Conservation (phyloP, 2,113 vertebrate species). For the Chinchilla lanigera region DNA sequence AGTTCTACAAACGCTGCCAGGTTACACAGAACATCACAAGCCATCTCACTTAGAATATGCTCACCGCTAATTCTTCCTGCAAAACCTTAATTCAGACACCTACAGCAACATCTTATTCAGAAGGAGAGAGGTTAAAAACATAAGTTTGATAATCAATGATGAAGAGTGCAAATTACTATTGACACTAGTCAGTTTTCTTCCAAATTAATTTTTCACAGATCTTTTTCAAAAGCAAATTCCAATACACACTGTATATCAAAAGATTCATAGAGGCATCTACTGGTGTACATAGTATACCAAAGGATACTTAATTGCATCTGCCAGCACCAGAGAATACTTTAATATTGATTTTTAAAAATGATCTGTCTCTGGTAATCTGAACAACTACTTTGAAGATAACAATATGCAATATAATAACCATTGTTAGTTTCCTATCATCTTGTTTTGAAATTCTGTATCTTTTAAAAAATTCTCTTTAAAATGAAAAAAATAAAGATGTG, state of each 20-base stretch:
- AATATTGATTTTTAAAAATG: not conserved
- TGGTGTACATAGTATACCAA: not conserved
- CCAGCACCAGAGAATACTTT: not conserved
- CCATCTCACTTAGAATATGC: not conserved
- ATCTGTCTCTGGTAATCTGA: not conserved
- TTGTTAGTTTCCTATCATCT: too few relatives aligned
- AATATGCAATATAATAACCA: too few relatives aligned
- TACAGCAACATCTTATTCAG: not conserved
- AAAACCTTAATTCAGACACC: not conserved
- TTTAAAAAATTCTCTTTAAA: too few relatives aligned
- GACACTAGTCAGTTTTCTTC: slow-evolving; percentile 8
- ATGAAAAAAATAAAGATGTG: not conserved
- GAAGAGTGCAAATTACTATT: not conserved
- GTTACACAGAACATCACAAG: not conserved
- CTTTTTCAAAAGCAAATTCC: not conserved
- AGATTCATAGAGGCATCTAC: not conserved
- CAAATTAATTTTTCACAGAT: slow-evolving; percentile 17
- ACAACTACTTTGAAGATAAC: too few relatives aligned
- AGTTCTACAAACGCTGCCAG: not conserved
- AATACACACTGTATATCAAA: not conserved
- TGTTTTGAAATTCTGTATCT: too few relatives aligned
- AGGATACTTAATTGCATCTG: not conserved
- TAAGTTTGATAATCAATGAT: not conserved
- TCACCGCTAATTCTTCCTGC: not conserved
- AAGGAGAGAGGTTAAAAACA: not conserved